These are phyloP conservation scores for Tragelaphus imberbis DNA, from an alignment of 2,113 vertebrate genomes.

Conservation along the genomic window DNA sequence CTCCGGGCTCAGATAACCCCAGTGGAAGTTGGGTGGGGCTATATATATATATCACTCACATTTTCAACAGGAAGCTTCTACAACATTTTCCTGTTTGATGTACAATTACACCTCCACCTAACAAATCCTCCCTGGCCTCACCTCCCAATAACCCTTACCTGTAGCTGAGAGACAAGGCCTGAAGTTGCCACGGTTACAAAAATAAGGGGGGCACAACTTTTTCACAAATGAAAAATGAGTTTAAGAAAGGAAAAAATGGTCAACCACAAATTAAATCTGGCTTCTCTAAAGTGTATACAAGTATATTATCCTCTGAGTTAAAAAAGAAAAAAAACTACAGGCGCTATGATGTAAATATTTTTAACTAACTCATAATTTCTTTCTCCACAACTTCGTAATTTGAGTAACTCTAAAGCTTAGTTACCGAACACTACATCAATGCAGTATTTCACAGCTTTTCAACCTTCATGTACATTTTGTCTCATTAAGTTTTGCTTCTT, in stretches of 20 bases:
- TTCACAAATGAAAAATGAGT: slow-evolving; percentile 15
- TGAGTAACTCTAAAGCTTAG: slow-evolving; percentile 29
- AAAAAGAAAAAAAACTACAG: background rate
- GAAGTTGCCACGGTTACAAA: background rate
- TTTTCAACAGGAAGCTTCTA: slow-evolving; percentile 9
- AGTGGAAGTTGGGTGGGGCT: background rate
- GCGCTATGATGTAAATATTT: background rate
- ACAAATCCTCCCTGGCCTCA: background rate
- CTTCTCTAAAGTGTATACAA: background rate
- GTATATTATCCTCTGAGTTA: background rate
- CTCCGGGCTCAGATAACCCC: background rate
- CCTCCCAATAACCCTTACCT: background rate
- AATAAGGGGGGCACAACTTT: background rate
- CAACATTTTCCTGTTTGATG: background rate
- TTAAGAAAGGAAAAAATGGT: background rate
- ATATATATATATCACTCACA: background rate
- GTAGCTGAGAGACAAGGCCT: background rate
- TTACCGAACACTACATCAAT: background rate
- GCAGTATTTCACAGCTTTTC: background rate
- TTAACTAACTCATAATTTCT: slow-evolving; percentile 13
- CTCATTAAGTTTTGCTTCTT: background rate
- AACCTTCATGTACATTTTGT: background rate
- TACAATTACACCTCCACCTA: background rate
- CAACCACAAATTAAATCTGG: slow-evolving; percentile 2
- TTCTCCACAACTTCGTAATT: background rate